phyloP scores from a whole-genome alignment of 1,140 invertebrate species.

The Frieseomelitta varia region DNA sequence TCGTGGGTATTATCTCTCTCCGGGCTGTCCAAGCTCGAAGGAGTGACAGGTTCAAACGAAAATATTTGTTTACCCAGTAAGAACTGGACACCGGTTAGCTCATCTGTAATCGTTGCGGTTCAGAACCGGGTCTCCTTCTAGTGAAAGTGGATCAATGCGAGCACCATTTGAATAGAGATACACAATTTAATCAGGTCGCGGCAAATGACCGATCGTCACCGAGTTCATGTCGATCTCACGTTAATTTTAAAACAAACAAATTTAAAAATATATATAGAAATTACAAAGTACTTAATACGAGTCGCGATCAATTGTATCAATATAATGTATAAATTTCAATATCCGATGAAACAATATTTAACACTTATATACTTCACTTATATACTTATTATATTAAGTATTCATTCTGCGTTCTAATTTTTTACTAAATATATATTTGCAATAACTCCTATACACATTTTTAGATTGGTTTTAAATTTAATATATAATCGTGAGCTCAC shows the following conservation, averaged over 20 bases:
- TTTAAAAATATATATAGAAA: no score
- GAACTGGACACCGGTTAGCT: constrained; percentile 20
- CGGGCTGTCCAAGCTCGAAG: neutral
- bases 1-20: neutral
- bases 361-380: no score
- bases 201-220: constrained; percentile 3
- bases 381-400: no score
- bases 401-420: no score
- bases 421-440: no score
- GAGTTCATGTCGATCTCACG: neutral
- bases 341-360: no score
- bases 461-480: no score
- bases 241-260: neutral
- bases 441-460: no score
- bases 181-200: constrained; percentile 1
- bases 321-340: no score
- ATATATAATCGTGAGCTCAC: no score
- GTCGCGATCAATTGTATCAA: no score
- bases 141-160: constrained; percentile 44
- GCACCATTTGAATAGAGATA: constrained; percentile 27
- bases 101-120: constrained; percentile 31
- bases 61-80: constrained; percentile 27
- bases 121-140: constrained; percentile 12
- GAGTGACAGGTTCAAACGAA: neutral
- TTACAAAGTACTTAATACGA: no score